Base-by-base conservation (phyloP, 37 sponge, comb jelly and placozoan species). In the Mnemiopsis leidyi region DNA sequence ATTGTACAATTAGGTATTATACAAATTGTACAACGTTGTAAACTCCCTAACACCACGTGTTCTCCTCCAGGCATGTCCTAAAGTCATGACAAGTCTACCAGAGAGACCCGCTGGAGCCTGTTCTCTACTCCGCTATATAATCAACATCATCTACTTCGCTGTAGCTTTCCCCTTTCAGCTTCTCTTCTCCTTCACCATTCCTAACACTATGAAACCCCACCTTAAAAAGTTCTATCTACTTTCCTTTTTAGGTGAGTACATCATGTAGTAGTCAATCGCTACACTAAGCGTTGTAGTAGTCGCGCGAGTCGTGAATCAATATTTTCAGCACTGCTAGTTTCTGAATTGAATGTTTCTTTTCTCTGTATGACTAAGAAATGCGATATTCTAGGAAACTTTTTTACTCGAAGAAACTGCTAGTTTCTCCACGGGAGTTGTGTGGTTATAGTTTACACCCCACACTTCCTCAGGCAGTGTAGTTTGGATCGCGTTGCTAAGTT, bases 401-500 rank as follows among this genome's bases (percentile, higher is more conserved):
- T n/a, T n/a, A n/a, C n/a, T n/a, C n/a, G n/a, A n/a, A n/a, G n/a
- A n/a, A n/a, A n/a, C n/a, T n/a, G n/a, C n/a, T n/a, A n/a, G n/a
- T n/a, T n/a, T n/a, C n/a, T n/a, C n/a, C n/a, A n/a, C n/a, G n/a
- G n/a, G n/a, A n/a, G n/a, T n/a, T n/a, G n/a, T n/a, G n/a, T n/a
- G n/a, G n/a, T n/a, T n/a, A n/a, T n/a, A n/a, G n/a, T n/a, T n/a
- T n/a, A n/a, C n/a, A n/a, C n/a, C n/a, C n/a, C n/a, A n/a, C n/a
- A n/a, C n/a, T n/a, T n/a, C 21, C 21, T 20, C 82, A 79, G 82
- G 82, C 36, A 79, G 82, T 7, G 94, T 96, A 0, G 30, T 95
- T n/a, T 96, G 96, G 96, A 96, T 96, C 0, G 95, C 94, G 0
- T 40, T 94, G 23, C 94, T 95, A 40, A 96, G 96, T 69, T 96